phyloP scores from a whole-genome alignment of 2,113 vertebrate genomes.

The Eira barbara region DNA sequence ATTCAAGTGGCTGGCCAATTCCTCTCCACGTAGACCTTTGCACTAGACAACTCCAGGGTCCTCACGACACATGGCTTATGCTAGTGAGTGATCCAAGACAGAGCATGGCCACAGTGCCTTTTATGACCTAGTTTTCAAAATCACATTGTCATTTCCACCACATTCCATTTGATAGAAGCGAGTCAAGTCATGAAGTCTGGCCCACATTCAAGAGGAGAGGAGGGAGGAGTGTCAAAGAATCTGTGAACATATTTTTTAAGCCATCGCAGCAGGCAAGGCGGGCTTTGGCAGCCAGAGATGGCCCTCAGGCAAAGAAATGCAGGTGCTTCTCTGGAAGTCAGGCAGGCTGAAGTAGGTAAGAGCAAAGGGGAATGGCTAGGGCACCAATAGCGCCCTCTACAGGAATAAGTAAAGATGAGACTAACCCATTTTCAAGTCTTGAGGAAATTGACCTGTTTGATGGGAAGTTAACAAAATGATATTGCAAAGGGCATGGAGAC shows the following conservation, averaged over 20 bases:
- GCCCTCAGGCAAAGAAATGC: not conserved
- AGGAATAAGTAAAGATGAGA: not conserved
- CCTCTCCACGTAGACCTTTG: not conserved
- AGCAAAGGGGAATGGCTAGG: not conserved
- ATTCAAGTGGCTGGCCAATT: not conserved
- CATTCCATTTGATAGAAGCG: not conserved
- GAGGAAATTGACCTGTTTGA: not conserved
- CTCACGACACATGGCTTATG: not conserved
- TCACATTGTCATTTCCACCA: not conserved
- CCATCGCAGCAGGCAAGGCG: not conserved
- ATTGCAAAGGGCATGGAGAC: not conserved
- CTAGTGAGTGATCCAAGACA: not conserved
- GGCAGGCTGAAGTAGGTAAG: not conserved
- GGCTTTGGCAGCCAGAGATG: not conserved
- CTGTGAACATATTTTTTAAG: conserved; percentile 6
- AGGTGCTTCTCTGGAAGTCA: not conserved
- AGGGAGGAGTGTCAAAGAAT: not conserved
- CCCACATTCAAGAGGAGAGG: not conserved
- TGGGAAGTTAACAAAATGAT: not conserved
- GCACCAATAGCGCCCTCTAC: not conserved
- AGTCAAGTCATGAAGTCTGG: not conserved
- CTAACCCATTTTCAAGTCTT: not conserved
- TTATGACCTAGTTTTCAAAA: not conserved
- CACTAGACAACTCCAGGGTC: not conserved
- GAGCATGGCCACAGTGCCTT: not conserved